Conservation (phyloP, 2,113 vertebrate species). For the Aramus guarauna region DNA sequence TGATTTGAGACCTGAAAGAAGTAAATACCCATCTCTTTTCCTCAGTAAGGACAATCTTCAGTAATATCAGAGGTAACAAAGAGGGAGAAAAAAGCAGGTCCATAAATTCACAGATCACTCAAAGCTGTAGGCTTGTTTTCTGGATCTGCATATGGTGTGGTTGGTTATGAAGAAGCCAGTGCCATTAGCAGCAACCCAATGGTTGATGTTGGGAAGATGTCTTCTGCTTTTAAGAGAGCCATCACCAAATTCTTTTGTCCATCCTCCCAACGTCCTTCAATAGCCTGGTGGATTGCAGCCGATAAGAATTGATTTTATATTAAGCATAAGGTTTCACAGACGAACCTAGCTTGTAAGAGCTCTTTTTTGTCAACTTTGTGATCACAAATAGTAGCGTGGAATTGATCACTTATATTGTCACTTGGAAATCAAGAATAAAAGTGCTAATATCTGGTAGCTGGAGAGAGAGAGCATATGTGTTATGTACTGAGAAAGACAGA, state of each 20-base stretch:
- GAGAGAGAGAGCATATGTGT: neutral
- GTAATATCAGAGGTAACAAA: neutral
- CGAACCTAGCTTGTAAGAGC: neutral
- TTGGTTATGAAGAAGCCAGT: neutral
- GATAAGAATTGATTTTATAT: neutral
- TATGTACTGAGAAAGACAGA: neutral
- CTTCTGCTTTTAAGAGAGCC: neutral
- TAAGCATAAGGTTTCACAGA: neutral
- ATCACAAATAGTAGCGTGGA: neutral
- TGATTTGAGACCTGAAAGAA: constrained; percentile 6
- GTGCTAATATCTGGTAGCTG: neutral
- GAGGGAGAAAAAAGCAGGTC: neutral
- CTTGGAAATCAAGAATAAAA: constrained; percentile 48
- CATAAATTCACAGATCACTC: neutral
- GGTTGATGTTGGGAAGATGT: neutral
- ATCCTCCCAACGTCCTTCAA: neutral
- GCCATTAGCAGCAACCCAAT: neutral
- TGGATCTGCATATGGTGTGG: neutral
- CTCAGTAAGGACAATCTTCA: neutral
- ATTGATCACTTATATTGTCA: constrained; percentile 11
- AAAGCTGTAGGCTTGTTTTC: neutral
- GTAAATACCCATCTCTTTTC: neutral
- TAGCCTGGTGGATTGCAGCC: neutral
- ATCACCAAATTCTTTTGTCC: neutral
- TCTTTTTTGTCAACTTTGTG: neutral